These are phyloP conservation scores for Eupeodes luniger DNA, from an alignment of 2,888 invertebrate species.

Conservation along the genomic window DNA sequence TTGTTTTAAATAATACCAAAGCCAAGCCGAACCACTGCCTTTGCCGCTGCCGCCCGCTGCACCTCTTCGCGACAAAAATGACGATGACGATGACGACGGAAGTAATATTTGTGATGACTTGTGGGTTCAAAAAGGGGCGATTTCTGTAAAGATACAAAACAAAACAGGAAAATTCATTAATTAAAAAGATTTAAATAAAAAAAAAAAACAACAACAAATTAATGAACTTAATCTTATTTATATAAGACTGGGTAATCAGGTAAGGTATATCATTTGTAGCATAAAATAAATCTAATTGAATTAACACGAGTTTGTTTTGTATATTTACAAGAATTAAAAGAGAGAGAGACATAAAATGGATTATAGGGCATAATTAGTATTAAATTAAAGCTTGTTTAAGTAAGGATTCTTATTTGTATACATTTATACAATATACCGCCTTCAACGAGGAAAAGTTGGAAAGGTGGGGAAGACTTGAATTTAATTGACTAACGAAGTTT, in stretches of 20 bases:
- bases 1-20: not conserved
- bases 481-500: constrained; percentile 13
- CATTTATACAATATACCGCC: not conserved
- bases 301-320: constrained; percentile 11
- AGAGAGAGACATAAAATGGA: not conserved
- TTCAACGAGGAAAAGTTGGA: not conserved
- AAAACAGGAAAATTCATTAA: not conserved
- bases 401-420: not conserved
- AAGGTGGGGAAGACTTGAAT: not conserved
- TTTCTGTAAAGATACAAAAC: not conserved
- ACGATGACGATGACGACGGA: not conserved
- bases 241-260: not conserved
- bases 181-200: not conserved
- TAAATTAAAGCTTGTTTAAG: constrained; percentile 26
- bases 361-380: constrained; percentile 38
- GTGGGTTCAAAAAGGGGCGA: not conserved
- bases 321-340: not conserved
- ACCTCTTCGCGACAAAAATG: not conserved
- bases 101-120: not conserved
- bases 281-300: constrained; percentile 19
- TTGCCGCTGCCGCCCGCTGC: too few relatives aligned
- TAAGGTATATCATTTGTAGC: not conserved
- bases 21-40: too few relatives aligned
- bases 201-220: not conserved
- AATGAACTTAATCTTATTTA: constrained; percentile 27